Percentiles rank a stretch among this genome's conserved stretches.
These are phyloP conservation scores for Paraplagusia blochii DNA, from an alignment of 2,113 vertebrate genomes.

Conservation along the genomic window DNA sequence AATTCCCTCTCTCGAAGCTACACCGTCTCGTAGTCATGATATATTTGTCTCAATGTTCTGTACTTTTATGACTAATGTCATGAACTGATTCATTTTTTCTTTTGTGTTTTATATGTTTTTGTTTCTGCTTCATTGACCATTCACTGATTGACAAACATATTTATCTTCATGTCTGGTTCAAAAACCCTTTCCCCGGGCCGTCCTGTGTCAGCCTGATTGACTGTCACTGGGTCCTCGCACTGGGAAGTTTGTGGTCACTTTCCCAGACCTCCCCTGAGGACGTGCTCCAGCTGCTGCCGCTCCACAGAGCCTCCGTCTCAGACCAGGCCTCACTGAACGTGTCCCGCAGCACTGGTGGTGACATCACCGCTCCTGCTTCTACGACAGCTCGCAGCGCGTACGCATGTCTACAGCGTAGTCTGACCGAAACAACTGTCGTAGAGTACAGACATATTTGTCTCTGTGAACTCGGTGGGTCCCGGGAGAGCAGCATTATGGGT, in stretches of 20 bases:
- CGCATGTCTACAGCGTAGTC: conserved; percentile 41
- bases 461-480: conserved; percentile 42
- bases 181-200: conserved; percentile 24
- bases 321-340: conserved; percentile 26
- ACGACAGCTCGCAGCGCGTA: conserved; percentile 27
- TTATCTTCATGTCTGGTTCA: neutral
- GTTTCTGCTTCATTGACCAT: neutral
- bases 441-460: conserved; percentile 12
- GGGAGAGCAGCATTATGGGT: conserved; percentile 22
- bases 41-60: no score
- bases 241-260: conserved; percentile 53
- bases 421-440: conserved; percentile 8
- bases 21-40: no score
- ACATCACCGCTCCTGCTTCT: conserved; percentile 53
- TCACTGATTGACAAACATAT: no score
- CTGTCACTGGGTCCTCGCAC: conserved; percentile 19
- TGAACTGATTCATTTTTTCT: no score
- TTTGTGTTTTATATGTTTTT: no score
- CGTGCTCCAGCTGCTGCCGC: conserved; percentile 55
- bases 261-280: conserved; percentile 65
- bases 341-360: conserved; percentile 34
- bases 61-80: no score
- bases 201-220: conserved; percentile 11
- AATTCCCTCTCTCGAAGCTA: no score
- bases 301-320: conserved; percentile 35